Conservation (phyloP, 2,113 vertebrate genomes). For the Girardinichthys multiradiatus region DNA sequence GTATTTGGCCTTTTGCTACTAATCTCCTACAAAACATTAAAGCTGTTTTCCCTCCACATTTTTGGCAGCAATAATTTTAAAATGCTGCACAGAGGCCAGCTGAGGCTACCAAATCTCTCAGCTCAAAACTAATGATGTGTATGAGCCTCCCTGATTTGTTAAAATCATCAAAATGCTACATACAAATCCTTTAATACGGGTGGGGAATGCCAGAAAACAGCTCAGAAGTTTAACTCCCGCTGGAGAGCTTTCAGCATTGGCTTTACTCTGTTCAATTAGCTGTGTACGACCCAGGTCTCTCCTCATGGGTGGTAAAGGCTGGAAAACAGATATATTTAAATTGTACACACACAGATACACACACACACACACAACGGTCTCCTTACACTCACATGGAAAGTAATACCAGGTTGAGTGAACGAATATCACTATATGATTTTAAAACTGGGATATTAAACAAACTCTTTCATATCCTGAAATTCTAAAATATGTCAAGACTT, state of each 20-base stretch:
- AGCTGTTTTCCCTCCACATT: background rate
- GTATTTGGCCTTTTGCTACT: slow-evolving; percentile 5
- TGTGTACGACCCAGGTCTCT: slow-evolving; percentile 5
- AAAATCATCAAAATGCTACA: slow-evolving; percentile 24
- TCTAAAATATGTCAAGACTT: background rate
- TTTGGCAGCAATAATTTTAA: background rate
- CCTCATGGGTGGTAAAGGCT: slow-evolving; percentile 9
- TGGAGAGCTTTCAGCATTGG: slow-evolving; percentile 38
- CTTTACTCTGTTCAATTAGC: slow-evolving; percentile 35
- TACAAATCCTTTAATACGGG: slow-evolving; percentile 24
- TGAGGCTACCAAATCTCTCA: background rate
- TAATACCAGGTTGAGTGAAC: background rate
- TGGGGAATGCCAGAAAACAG: slow-evolving; percentile 21
- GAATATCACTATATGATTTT: background rate
- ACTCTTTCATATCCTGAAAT: background rate
- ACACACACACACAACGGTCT: background rate
- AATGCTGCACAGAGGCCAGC: slow-evolving; percentile 2
- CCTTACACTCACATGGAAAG: background rate
- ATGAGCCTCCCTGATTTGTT: slow-evolving; percentile 19
- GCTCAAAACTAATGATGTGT: slow-evolving; percentile 24
- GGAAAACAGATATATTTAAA: slow-evolving; percentile 17
- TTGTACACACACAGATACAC: slow-evolving; percentile 1
- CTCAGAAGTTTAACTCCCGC: slow-evolving; percentile 21
- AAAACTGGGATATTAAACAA: background rate
- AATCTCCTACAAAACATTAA: background rate